Conservation (phyloP, 2,888 invertebrate genomes). For the Dasysyrphus tricinctus region DNA sequence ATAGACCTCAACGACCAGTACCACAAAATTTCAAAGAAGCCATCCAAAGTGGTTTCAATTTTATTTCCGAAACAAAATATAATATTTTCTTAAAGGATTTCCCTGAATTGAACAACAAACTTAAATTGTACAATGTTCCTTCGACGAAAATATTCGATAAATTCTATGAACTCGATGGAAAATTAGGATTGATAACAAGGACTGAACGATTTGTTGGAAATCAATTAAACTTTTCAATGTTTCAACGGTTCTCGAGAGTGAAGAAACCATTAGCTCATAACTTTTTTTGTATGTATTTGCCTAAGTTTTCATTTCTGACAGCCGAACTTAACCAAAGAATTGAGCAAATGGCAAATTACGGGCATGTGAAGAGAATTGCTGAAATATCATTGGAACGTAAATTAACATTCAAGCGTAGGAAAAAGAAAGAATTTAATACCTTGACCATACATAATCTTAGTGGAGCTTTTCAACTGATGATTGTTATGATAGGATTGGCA, state of each 20-base stretch:
- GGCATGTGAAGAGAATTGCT: background rate
- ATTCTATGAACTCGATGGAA: background rate
- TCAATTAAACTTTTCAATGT: background rate
- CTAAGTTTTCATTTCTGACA: slow-evolving; percentile 23
- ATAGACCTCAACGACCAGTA: background rate
- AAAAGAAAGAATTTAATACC: background rate
- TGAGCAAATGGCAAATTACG: background rate
- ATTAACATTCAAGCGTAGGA: background rate
- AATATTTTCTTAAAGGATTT: background rate
- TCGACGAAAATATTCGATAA: background rate
- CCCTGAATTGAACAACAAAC: background rate
- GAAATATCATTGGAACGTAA: background rate
- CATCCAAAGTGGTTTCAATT: background rate
- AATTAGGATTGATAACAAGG: background rate
- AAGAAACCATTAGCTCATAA: background rate
- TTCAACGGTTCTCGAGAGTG: background rate
- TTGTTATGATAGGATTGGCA: background rate
- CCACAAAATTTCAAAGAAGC: background rate
- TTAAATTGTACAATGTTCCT: background rate
- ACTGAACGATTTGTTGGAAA: background rate
- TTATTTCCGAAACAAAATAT: background rate
- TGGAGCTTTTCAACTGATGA: slow-evolving; percentile 5
- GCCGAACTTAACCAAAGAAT: background rate
- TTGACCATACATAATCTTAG: background rate
- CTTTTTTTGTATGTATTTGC: slow-evolving; percentile 6